These are phyloP conservation scores for Toxotes chatareus DNA, from an alignment of 2,113 vertebrate genomes.

Conservation along the genomic window DNA sequence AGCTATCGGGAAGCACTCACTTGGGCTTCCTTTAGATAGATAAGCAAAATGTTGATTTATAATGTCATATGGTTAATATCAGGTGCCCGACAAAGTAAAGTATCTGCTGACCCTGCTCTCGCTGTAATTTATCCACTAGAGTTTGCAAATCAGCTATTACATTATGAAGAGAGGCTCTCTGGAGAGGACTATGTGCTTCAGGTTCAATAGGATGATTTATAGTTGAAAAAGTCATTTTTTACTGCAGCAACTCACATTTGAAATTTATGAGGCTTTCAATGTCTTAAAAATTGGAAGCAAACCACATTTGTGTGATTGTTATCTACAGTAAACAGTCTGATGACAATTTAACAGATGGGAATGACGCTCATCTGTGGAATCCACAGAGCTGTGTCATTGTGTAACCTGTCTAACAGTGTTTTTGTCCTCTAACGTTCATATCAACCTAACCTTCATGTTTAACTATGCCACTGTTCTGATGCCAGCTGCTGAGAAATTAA, in stretches of 20 bases:
- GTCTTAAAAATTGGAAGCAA: slow-evolving; percentile 33
- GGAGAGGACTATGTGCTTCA: slow-evolving; percentile 5
- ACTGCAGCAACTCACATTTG: not conserved
- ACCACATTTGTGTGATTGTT: slow-evolving; percentile 18
- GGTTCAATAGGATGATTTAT: slow-evolving; percentile 13
- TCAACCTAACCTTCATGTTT: slow-evolving; percentile 3
- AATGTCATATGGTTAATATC: not conserved
- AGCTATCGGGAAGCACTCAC: slow-evolving; percentile 4
- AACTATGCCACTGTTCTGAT: not conserved
- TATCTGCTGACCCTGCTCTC: slow-evolving; percentile 16
- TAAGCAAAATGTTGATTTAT: slow-evolving; percentile 25
- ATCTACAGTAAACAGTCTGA: slow-evolving; percentile 27
- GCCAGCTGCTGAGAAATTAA: slow-evolving; percentile 32
- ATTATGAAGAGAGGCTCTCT: slow-evolving; percentile 25
- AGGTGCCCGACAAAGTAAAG: slow-evolving; percentile 16
- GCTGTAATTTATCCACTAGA: slow-evolving; percentile 24
- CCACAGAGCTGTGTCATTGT: slow-evolving; percentile 16
- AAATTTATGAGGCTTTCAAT: slow-evolving; percentile 27
- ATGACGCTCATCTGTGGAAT: slow-evolving; percentile 31
- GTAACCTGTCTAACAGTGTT: slow-evolving; percentile 11
- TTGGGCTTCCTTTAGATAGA: not conserved
- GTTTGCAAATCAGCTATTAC: slow-evolving; percentile 37
- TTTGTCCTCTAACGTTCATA: slow-evolving; percentile 29
- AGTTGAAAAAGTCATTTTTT: slow-evolving; percentile 23
- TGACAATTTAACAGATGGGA: slow-evolving; percentile 31